Evolutionary conservation across 2,113 vertebrate genomes (phyloP).

Genomic region (Gnathonemus longibarbis): DNA sequence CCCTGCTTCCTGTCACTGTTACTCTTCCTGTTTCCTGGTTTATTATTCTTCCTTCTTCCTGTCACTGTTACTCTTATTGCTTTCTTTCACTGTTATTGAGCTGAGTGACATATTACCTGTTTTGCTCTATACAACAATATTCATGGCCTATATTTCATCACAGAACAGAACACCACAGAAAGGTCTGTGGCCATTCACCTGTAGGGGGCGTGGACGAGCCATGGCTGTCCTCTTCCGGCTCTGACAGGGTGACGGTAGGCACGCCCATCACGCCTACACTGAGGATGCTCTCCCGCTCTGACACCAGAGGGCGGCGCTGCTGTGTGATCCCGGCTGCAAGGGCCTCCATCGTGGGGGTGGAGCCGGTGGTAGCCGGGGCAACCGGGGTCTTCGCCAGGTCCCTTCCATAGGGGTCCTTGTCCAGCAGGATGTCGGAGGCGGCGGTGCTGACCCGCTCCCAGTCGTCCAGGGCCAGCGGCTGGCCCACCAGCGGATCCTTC

Average conservation of each 20-base stretch:
- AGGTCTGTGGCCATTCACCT: slow-evolving; percentile 45
- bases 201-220: slow-evolving; percentile 81
- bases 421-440: background rate
- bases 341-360: slow-evolving; percentile 59
- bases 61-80: background rate
- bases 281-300: slow-evolving; percentile 63
- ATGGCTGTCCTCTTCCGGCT: slow-evolving; percentile 90
- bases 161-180: background rate
- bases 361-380: background rate
- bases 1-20: background rate
- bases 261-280: slow-evolving; percentile 79
- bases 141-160: background rate
- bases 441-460: background rate
- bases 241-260: slow-evolving; percentile 84
- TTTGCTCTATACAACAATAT: background rate
- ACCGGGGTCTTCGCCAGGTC: background rate
- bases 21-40: no score
- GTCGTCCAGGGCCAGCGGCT: slow-evolving; percentile 35
- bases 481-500: slow-evolving; percentile 53
- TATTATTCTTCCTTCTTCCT: background rate
- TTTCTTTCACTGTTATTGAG: background rate
- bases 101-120: background rate
- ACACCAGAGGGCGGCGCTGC: slow-evolving; percentile 37
- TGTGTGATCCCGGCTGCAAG: slow-evolving; percentile 37
- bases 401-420: background rate